Percentiles rank a stretch among this genome's conserved stretches.
Evolutionary conservation across 2,888 invertebrate species (phyloP).

Genomic region (Mactromeris polynyma): DNA sequence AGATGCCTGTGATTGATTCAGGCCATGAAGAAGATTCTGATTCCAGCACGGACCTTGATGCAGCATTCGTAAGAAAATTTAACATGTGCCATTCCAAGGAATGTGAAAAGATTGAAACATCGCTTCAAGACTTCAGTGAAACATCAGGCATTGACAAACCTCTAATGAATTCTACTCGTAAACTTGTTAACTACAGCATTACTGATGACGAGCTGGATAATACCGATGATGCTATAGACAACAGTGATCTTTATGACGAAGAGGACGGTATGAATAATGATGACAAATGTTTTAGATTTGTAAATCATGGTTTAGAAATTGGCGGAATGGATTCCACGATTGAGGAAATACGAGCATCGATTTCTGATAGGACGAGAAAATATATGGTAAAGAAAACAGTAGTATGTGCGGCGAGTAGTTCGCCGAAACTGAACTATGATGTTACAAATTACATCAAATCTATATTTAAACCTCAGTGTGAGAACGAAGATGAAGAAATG

Average conservation of each 20-base stretch:
- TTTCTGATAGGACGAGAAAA: background rate
- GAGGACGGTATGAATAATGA: background rate
- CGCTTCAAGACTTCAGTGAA: background rate
- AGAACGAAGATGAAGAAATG: slow-evolving; percentile 64
- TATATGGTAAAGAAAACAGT: background rate
- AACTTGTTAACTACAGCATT: slow-evolving; percentile 53
- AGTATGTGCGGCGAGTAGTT: background rate
- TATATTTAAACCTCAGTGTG: slow-evolving; percentile 44
- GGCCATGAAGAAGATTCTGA: slow-evolving; percentile 49
- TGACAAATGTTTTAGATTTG: background rate
- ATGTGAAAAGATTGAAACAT: background rate
- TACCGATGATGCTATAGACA: slow-evolving; percentile 2
- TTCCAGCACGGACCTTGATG: slow-evolving; percentile 16
- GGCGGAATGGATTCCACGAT: background rate
- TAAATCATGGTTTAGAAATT: background rate
- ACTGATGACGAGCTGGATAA: slow-evolving; percentile 46
- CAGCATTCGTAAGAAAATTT: background rate
- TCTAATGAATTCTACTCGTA: slow-evolving; percentile 2
- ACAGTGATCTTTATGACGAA: background rate
- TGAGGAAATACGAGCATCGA: background rate
- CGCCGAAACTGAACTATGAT: background rate
- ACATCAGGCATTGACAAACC: background rate
- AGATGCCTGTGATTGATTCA: slow-evolving; percentile 20
- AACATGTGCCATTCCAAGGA: background rate
- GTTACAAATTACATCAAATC: slow-evolving; percentile 49